phyloP scores from a whole-genome alignment of 2,113 vertebrate genomes.

The Monopterus albus region DNA sequence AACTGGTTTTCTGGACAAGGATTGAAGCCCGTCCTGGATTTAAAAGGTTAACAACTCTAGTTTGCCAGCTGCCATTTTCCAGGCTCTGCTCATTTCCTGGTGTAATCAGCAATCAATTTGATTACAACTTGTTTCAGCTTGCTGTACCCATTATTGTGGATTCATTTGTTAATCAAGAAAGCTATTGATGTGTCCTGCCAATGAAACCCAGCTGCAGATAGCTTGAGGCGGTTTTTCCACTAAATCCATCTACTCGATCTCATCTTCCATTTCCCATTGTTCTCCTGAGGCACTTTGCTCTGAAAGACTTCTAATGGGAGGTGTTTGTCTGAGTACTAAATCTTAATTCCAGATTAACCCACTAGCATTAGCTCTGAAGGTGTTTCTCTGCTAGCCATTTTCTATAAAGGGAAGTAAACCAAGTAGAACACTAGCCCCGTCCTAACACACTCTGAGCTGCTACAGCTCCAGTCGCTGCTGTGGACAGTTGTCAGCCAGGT shows the following conservation, averaged over 20 bases:
- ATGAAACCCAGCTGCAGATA: constrained; percentile 15
- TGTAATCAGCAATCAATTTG: neutral
- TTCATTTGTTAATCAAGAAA: constrained; percentile 40
- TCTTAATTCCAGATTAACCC: constrained; percentile 56
- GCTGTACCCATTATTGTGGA: neutral
- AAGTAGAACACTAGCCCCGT: neutral
- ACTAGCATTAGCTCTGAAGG: constrained; percentile 27
- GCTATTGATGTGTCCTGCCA: constrained; percentile 33
- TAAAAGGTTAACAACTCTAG: neutral
- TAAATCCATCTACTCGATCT: constrained; percentile 36
- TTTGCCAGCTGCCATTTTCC: neutral
- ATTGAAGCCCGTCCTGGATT: neutral
- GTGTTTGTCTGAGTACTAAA: constrained; percentile 17
- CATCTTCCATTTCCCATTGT: constrained; percentile 16
- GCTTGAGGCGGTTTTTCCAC: constrained; percentile 14
- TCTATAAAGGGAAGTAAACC: constrained; percentile 5
- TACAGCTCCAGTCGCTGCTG: neutral
- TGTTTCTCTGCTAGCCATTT: constrained; percentile 12
- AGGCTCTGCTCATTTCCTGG: neutral
- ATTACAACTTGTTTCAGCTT: neutral
- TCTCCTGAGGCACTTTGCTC: constrained; percentile 4
- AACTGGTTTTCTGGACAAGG: neutral
- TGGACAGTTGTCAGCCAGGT: neutral
- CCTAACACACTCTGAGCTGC: neutral
- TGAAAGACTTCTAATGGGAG: constrained; percentile 31